phyloP scores from a whole-genome alignment of 2,113 vertebrate species.

The Chaenocephalus aceratus region DNA sequence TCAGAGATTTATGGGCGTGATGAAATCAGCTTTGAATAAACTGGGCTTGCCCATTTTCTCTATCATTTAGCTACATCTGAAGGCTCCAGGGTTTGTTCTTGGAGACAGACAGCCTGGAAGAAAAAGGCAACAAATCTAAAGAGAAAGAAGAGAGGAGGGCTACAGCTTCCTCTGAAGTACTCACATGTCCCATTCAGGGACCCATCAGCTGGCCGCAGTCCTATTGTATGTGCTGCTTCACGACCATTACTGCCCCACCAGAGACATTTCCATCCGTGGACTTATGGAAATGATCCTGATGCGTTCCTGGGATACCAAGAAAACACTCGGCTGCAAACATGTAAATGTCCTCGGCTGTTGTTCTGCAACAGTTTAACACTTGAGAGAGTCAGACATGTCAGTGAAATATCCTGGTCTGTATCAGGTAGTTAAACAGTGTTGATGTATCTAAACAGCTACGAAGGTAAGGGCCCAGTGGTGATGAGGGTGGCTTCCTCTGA shows the following conservation, averaged over 20 bases:
- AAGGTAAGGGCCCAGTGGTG: slow-evolving; percentile 31
- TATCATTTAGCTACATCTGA: slow-evolving; percentile 83
- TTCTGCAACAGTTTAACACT: slow-evolving; percentile 27
- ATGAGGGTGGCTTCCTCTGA: slow-evolving; percentile 61
- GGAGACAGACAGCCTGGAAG: slow-evolving; percentile 70
- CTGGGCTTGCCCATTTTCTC: slow-evolving; percentile 74
- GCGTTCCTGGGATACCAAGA: slow-evolving; percentile 55
- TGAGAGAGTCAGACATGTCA: slow-evolving; percentile 21
- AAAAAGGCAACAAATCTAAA: slow-evolving; percentile 78
- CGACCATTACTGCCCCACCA: slow-evolving; percentile 50
- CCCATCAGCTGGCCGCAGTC: slow-evolving; percentile 71
- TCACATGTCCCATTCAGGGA: slow-evolving; percentile 68
- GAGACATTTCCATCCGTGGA: slow-evolving; percentile 54
- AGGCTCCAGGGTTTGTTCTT: slow-evolving; percentile 73
- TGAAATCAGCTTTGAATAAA: slow-evolving; percentile 83
- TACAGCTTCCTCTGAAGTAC: slow-evolving; percentile 65
- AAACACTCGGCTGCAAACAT: slow-evolving; percentile 32
- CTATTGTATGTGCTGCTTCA: slow-evolving; percentile 62
- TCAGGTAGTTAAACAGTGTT: slow-evolving; percentile 44
- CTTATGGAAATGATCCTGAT: slow-evolving; percentile 54
- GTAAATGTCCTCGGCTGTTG: slow-evolving; percentile 26
- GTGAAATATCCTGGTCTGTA: slow-evolving; percentile 33
- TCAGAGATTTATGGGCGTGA: slow-evolving; percentile 84
- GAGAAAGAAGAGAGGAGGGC: slow-evolving; percentile 55
- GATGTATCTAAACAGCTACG: slow-evolving; percentile 41